Percentiles rank a stretch among this genome's conserved stretches.
These are phyloP conservation scores for Pelobates fuscus DNA, from an alignment of 2,113 vertebrate genomes.

Conservation along the genomic window DNA sequence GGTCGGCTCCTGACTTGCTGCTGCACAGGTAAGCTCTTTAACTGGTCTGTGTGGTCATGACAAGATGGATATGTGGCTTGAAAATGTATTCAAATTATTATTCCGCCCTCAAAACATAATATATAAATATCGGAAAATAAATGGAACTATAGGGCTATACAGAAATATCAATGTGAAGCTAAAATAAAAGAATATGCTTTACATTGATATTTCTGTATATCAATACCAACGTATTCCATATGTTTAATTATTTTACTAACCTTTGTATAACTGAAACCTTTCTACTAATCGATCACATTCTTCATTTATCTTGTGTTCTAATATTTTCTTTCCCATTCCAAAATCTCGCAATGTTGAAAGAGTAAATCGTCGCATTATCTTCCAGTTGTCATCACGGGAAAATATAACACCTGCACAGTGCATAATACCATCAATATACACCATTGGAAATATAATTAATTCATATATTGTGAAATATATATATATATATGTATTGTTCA, in stretches of 20 bases:
- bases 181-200: background rate
- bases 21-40: too few relatives aligned
- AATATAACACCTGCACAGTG: slow-evolving; percentile 57
- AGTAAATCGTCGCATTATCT: slow-evolving; percentile 64
- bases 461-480: background rate
- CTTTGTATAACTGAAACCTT: background rate
- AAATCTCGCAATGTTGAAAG: too few relatives aligned
- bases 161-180: background rate
- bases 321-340: slow-evolving; percentile 62
- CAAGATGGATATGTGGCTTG: too few relatives aligned
- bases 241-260: background rate
- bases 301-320: slow-evolving; percentile 58
- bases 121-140: too few relatives aligned
- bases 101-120: too few relatives aligned
- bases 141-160: background rate
- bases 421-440: background rate
- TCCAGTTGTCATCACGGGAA: slow-evolving; percentile 62
- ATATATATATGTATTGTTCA: too few relatives aligned
- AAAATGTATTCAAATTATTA: too few relatives aligned
- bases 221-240: background rate
- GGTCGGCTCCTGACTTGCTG: too few relatives aligned
- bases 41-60: too few relatives aligned
- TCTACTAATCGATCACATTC: background rate
- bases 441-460: background rate
- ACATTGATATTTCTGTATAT: too few relatives aligned